Base-by-base conservation (phyloP, 2,113 vertebrate genomes). In the Delphinapterus leucas region DNA sequence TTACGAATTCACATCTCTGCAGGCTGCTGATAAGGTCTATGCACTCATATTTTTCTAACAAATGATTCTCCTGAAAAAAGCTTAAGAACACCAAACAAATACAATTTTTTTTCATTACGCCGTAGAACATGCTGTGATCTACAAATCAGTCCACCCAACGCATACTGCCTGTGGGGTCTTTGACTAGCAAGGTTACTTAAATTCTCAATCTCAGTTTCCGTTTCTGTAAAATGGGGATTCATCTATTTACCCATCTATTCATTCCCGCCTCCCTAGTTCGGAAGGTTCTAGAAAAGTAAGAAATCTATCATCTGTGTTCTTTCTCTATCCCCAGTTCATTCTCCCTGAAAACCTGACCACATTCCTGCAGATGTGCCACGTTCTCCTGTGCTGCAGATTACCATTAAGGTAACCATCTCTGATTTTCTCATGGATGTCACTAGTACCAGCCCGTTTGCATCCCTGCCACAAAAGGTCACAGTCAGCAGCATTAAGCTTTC, bases 231-330 rank as follows among this genome's bases (percentile, higher is more conserved):
- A 71, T 65, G 11, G 23, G 10, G 18, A 28, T 47, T 90, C n/a
- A 55, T 67, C 41, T 76, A 10, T 38, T 15, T 1, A 58, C 12
- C 17, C 31, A 61, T 41, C 61, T 38, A 33, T 63, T 79, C 70
- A 67, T 58, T 74, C 33, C 8, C 44, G 26, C 17, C 7, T 90
- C 13, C 8, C 23, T 25, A 44, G 14, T 55, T 80, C 61, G 38
- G 41, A 82, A 89, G 20, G 0, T 38, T 53, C 47, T 67, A 21
- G 83, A 97, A 94, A 31, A 76, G 65, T 31, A 89, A 92, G 49
- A 70, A 49, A 17, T 67, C 25, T 23, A 3, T n/a, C 41, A 26
- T 55, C 49, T 55, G 5, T 25, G 20, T n/a, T 83, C 49, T 85
- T 49, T 77, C 38, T 92, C 8, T 26, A 53, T 33, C 14, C 5